Conservation (phyloP, 2,113 vertebrate species). For the Zosterops lateralis region DNA sequence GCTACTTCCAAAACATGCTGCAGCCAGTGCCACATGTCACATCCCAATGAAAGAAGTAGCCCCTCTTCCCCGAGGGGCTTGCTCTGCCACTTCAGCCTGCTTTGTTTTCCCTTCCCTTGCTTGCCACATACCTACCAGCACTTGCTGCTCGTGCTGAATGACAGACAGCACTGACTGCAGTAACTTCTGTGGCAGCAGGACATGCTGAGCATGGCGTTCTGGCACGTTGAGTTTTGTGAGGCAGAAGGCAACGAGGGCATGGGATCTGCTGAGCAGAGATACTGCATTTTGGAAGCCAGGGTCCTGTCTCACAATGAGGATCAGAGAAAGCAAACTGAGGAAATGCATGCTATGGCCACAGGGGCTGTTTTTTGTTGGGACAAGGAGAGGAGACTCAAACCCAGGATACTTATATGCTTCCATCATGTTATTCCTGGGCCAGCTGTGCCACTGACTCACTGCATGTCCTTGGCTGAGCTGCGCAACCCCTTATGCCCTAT, state of each 20-base stretch:
- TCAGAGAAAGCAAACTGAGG: not conserved
- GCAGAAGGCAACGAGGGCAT: not conserved
- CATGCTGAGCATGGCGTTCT: accelerated
- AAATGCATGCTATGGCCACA: not conserved
- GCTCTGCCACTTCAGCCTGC: not conserved
- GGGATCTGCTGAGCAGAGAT: not conserved
- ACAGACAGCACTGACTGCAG: not conserved
- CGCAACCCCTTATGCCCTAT: not conserved
- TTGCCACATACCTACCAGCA: accelerated
- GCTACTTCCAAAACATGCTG: constrained; percentile 40
- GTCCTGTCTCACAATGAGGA: not conserved
- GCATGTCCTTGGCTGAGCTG: not conserved
- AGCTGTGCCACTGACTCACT: accelerated
- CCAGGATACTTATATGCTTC: not conserved
- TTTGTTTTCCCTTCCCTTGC: not conserved
- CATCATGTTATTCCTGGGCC: not conserved
- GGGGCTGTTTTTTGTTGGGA: not conserved
- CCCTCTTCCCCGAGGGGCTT: not conserved
- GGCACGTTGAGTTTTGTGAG: not conserved
- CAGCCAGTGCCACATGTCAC: not conserved
- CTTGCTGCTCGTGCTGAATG: not conserved
- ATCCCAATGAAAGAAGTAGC: not conserved
- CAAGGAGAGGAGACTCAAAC: not conserved
- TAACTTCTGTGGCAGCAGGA: not conserved
- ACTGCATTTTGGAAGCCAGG: not conserved